Conservation (phyloP, 1,140 invertebrate species). For the Orius insidiosus region DNA sequence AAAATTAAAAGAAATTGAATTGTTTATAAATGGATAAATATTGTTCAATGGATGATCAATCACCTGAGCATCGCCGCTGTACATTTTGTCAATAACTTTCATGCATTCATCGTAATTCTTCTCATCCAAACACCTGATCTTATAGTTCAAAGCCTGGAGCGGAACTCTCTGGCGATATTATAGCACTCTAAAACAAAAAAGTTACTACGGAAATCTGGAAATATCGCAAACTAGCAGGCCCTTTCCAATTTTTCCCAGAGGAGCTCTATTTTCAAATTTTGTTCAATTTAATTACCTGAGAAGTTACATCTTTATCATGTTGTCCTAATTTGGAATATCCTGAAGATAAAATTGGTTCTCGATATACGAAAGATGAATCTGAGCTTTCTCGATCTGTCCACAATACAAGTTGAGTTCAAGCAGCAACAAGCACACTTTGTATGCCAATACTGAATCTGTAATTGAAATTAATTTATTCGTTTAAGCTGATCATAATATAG, state of each 20-base stretch:
- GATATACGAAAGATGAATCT: conserved; percentile 44
- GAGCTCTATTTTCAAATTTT: too few species aligned
- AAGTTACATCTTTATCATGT: too few species aligned
- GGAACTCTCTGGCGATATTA: too few species aligned
- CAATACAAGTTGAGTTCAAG: conserved; percentile 51
- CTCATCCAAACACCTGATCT: background rate
- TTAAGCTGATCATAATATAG: conserved; percentile 22
- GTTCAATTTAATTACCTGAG: too few species aligned
- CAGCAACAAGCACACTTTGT: conserved; percentile 46
- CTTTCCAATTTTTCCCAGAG: too few species aligned
- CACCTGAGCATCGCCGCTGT: background rate
- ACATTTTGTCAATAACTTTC: background rate
- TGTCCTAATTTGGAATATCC: too few species aligned
- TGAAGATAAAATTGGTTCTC: conserved; percentile 49
- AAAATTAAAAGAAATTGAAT: too few species aligned
- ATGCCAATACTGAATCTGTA: too few species aligned
- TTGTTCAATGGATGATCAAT: background rate
- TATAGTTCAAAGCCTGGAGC: conserved; percentile 2
- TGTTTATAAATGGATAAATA: too few species aligned
- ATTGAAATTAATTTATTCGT: background rate
- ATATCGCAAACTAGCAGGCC: too few species aligned
- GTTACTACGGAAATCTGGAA: too few species aligned
- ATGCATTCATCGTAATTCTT: conserved; percentile 1
- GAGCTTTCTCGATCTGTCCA: conserved; percentile 44
- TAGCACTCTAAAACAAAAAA: too few species aligned